Conservation (phyloP, 2,797 vertebrate species). For the Paramormyrops hopkinsi region DNA sequence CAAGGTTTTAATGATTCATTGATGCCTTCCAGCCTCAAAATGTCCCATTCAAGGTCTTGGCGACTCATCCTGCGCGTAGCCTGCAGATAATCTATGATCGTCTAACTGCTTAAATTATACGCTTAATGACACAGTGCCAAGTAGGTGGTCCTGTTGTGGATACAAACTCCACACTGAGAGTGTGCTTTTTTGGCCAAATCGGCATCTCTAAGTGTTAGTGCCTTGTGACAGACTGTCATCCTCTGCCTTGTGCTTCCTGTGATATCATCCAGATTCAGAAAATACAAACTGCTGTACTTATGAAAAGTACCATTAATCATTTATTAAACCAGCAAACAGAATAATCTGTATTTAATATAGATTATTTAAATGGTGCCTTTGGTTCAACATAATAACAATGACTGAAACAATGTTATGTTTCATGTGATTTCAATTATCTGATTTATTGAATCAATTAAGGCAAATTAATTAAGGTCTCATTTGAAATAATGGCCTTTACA, state of each 20-base stretch:
- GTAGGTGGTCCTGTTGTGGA: background rate
- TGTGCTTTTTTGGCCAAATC: background rate
- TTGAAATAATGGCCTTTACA: background rate
- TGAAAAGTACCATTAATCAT: background rate
- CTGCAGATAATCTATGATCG: background rate
- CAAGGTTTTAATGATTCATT: background rate
- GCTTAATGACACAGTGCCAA: background rate
- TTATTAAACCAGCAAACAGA: background rate
- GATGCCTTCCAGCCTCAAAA: background rate
- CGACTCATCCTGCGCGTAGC: background rate
- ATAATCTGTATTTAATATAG: background rate
- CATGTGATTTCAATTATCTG: background rate
- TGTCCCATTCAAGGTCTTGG: background rate
- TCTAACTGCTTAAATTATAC: background rate
- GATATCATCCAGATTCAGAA: background rate
- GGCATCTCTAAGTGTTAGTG: background rate
- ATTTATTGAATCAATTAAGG: background rate
- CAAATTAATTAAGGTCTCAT: background rate
- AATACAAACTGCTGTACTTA: background rate
- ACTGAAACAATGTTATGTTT: background rate
- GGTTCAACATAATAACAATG: background rate
- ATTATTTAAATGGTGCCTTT: background rate
- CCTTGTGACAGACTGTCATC: background rate
- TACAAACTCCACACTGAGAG: background rate
- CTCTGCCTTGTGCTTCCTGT: background rate